phyloP scores from a whole-genome alignment of 2,888 invertebrate species.

The Drosophila borborema region DNA sequence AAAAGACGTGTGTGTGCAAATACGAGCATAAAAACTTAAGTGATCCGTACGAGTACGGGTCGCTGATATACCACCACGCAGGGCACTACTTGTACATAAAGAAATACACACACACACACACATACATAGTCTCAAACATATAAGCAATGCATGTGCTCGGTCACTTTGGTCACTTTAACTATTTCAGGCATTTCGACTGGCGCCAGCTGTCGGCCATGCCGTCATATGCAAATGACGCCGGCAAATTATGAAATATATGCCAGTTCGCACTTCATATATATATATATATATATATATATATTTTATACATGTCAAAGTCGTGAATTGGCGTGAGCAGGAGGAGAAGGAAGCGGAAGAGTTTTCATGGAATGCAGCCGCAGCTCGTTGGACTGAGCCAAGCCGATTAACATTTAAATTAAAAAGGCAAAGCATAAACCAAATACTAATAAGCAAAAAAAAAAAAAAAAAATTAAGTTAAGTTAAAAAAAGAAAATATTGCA shows the following conservation, averaged over 20 bases:
- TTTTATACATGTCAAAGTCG: slow-evolving; percentile 15
- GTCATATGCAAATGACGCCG: slow-evolving; percentile 63
- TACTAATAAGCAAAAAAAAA: slow-evolving; percentile 14
- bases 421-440: slow-evolving; percentile 41
- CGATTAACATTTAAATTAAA: slow-evolving; percentile 77
- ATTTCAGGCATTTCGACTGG: slow-evolving; percentile 55
- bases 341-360: no score
- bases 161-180: slow-evolving; percentile 53
- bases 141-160: neutral
- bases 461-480: slow-evolving; percentile 16
- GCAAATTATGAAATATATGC: slow-evolving; percentile 70
- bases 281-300: neutral
- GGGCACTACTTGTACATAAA: neutral
- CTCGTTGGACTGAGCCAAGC: slow-evolving; percentile 32
- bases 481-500: neutral
- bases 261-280: slow-evolving; percentile 43
- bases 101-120: neutral
- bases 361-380: slow-evolving; percentile 1
- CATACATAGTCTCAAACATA: neutral
- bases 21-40: slow-evolving; percentile 72
- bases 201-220: slow-evolving; percentile 42
- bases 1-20: slow-evolving; percentile 61
- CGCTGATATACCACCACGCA: slow-evolving; percentile 11
- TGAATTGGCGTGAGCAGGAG: no score
- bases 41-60: slow-evolving; percentile 54